These are phyloP conservation scores for Acanthornis magna DNA, from an alignment of 2,797 vertebrate species.

Conservation along the genomic window DNA sequence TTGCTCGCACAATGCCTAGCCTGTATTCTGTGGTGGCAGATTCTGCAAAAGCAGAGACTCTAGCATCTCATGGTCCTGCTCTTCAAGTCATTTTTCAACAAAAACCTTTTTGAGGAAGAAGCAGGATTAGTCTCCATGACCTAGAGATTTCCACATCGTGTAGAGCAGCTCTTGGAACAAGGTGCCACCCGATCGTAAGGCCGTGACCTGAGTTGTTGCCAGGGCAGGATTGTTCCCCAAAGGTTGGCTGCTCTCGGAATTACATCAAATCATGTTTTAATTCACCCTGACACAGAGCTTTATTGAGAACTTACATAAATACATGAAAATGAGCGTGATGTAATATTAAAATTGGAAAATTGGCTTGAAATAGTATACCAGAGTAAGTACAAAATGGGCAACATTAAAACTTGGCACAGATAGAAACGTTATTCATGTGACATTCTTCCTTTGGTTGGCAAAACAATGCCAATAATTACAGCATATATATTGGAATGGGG, in stretches of 20 bases:
- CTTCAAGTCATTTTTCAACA: too few relatives aligned
- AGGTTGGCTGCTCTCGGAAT: background rate
- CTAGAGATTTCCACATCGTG: background rate
- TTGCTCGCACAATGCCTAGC: too few relatives aligned
- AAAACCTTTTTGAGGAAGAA: background rate
- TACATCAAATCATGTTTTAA: background rate
- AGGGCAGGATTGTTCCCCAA: background rate
- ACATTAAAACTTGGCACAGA: conserved; percentile 8
- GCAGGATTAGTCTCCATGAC: background rate
- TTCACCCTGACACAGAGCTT: background rate
- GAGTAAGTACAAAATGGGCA: background rate
- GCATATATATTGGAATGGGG: background rate
- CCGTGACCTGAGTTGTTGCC: background rate
- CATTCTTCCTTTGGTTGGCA: conserved; percentile 14
- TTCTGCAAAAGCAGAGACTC: too few relatives aligned
- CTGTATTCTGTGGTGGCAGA: too few relatives aligned
- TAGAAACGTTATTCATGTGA: background rate
- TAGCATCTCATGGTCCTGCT: too few relatives aligned
- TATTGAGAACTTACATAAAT: background rate
- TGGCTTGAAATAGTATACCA: background rate
- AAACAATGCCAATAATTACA: background rate
- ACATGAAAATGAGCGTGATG: conserved; percentile 2
- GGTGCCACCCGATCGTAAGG: rapidly evolving
- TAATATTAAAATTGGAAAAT: conserved; percentile 31
- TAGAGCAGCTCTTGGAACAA: background rate